Base-by-base conservation (phyloP, 2,888 invertebrate genomes). In the Clostera curtula region DNA sequence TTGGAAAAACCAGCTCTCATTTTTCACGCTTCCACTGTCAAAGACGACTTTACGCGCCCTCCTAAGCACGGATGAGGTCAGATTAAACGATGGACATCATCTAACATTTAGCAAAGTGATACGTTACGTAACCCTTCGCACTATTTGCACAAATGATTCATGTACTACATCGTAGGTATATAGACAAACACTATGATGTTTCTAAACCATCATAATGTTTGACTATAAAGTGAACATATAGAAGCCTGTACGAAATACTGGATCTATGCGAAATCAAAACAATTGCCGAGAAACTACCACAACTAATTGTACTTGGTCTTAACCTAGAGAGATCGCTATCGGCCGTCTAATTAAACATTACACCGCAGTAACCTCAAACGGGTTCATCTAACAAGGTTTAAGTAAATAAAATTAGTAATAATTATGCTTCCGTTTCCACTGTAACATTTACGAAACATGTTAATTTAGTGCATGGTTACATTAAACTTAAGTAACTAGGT, bases 281-380 rank as follows among this genome's bases (percentile, higher is more conserved):
- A n/a, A n/a, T n/a, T n/a, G n/a, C 29, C 36, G 40, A 49, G 45
- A 52, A 52, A 37, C 38, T 18, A 46, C 49, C 43, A 53, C 36
- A 40, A n/a, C n/a, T 46, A 59, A 60, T 56, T 53, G 63, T 57
- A 56, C 59, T 62, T 56, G 64, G 56, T 63, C 57, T 64, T 75
- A 71, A 76, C 77, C 77, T 74, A 77, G 70, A 76, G 71, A 77
- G 75, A 76, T 75, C 32, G 16, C 9, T 50, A 74, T 74, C 73
- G 49, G 40, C 36, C 46, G 51, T 46, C 57, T 70, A 72, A 73
- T 72, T 69, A 66, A 56, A 60, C 59, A 50, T 55, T 56, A 55
- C 47, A 51, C 47, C 54, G 43, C 40, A 42, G 50, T 49, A 61
- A 56, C 65, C 65, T 65, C 58, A 62, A 57, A 55, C 52, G 56